Percentiles rank a stretch among this genome's conserved stretches.
phyloP scores from a whole-genome alignment of 2,888 invertebrate species.

The Cerastis rubricosa region DNA sequence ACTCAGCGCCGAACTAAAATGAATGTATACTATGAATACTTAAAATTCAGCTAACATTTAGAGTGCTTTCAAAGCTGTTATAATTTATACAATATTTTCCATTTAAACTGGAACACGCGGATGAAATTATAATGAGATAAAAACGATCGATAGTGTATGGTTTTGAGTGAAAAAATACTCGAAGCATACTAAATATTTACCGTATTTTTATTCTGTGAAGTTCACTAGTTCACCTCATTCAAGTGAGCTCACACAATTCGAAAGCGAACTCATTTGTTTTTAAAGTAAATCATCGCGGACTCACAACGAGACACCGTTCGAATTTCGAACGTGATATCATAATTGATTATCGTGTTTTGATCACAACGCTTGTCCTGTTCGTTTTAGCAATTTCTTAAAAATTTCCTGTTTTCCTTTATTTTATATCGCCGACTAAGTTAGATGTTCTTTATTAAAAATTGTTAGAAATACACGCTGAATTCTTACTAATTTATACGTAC shows the following conservation, averaged over 20 bases:
- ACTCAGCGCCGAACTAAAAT: constrained; percentile 6
- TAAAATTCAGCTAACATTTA: constrained; percentile 36
- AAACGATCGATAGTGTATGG: neutral
- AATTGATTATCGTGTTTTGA: no score
- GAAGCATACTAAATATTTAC: neutral
- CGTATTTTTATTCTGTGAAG: neutral
- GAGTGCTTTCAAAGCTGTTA: constrained; percentile 30
- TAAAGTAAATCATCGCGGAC: neutral
- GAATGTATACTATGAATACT: constrained; percentile 31
- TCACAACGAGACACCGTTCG: neutral
- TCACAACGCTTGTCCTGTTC: no score
- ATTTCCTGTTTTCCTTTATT: no score
- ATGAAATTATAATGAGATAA: constrained; percentile 40
- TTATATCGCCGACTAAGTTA: no score
- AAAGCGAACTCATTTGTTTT: neutral
- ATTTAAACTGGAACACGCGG: constrained; percentile 46
- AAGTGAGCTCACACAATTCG: neutral
- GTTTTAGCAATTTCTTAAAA: no score
- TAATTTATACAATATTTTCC: constrained; percentile 47
- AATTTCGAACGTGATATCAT: no score
- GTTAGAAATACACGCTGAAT: no score
- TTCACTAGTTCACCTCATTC: neutral
- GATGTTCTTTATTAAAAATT: no score
- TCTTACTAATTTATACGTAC: no score
- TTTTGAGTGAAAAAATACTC: neutral